These are phyloP conservation scores for Diphyllodes magnificus DNA, from an alignment of 2,113 vertebrate genomes.

Conservation along the genomic window DNA sequence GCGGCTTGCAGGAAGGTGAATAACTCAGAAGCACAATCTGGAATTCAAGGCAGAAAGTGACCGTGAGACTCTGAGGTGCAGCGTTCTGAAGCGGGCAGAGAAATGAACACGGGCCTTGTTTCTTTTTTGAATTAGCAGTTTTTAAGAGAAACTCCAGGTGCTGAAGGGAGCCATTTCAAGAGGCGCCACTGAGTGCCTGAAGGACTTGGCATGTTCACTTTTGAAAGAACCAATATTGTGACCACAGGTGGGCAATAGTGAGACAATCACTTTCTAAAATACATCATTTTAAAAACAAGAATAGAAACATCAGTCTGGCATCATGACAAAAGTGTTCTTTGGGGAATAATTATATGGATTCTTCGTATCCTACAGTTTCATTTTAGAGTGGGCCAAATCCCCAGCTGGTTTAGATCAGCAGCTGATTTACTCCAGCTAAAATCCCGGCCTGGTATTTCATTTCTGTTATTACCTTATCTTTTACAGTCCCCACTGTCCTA, in stretches of 20 bases:
- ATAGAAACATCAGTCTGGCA: conserved; percentile 63
- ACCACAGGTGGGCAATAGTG: conserved; percentile 60
- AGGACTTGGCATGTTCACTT: conserved; percentile 37
- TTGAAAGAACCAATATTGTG: conserved; percentile 36
- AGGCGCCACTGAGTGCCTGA: conserved; percentile 6
- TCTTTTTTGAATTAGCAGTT: conserved; percentile 6
- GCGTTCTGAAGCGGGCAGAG: background rate
- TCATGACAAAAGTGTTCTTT: conserved; percentile 50
- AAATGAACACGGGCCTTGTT: background rate
- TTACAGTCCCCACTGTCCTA: conserved; percentile 49
- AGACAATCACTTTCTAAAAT: conserved; percentile 57
- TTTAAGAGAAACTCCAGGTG: conserved; percentile 44
- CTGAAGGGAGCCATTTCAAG: conserved; percentile 32
- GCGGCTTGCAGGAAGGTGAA: background rate
- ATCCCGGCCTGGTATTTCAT: conserved; percentile 53
- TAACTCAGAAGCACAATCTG: background rate
- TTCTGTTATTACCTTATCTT: conserved; percentile 65
- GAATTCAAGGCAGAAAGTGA: background rate
- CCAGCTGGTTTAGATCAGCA: conserved; percentile 60
- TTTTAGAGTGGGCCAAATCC: conserved; percentile 59
- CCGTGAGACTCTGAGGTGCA: rapidly evolving
- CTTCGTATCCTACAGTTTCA: conserved; percentile 52
- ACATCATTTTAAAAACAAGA: conserved; percentile 60
- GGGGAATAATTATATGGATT: conserved; percentile 58
- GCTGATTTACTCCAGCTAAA: conserved; percentile 63